Evolutionary conservation across 1,140 invertebrate species (phyloP).

Genomic region (Riptortus pedestris): DNA sequence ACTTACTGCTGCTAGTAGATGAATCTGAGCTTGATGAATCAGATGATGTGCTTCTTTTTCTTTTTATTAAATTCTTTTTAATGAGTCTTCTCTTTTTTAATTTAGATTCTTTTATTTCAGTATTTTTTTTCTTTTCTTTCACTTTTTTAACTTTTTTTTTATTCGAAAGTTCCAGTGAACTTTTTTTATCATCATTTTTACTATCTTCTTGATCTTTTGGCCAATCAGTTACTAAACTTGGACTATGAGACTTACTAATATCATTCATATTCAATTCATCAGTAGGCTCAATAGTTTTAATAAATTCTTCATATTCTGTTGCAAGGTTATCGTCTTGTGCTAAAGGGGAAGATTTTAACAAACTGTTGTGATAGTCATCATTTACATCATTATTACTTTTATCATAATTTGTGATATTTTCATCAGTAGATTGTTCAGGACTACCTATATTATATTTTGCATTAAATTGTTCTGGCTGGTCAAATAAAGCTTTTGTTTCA

Average conservation of each 20-base stretch:
- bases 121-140: background rate
- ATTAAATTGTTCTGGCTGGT: too few species aligned
- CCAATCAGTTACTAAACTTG: too few species aligned
- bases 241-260: too few species aligned
- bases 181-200: background rate
- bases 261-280: background rate
- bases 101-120: too few species aligned
- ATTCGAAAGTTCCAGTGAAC: background rate
- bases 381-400: too few species aligned
- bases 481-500: too few species aligned
- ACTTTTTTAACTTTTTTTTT: conserved; percentile 3
- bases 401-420: too few species aligned
- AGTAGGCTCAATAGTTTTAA: conserved; percentile 21
- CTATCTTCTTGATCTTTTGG: background rate
- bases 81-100: conserved; percentile 6
- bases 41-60: conserved; percentile 6
- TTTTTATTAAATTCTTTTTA: conserved; percentile 4
- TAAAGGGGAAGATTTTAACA: too few species aligned
- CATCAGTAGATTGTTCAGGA: background rate
- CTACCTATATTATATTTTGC: too few species aligned
- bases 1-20: background rate
- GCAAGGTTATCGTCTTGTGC: conserved; percentile 17
- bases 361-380: too few species aligned
- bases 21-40: conserved; percentile 16
- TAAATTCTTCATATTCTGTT: conserved; percentile 25